Conservation (phyloP, 2,888 invertebrate species). For the Heteromurus nitidus region DNA sequence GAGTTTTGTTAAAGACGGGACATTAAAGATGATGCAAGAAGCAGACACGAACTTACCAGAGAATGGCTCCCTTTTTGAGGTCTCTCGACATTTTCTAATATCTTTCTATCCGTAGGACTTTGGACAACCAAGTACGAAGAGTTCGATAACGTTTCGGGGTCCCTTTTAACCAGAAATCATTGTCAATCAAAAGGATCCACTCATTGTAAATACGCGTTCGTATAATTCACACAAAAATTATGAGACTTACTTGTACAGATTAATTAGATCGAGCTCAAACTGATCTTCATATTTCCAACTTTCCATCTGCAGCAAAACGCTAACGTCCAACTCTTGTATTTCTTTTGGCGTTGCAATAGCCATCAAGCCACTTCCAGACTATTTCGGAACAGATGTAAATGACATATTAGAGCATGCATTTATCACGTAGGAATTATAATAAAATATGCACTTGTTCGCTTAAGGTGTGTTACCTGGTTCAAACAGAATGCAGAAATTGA, state of each 20-base stretch:
- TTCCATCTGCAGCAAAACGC: slow-evolving; percentile 90
- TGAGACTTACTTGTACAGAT: slow-evolving; percentile 79
- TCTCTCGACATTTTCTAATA: slow-evolving; percentile 77
- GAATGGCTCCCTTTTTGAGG: slow-evolving; percentile 75
- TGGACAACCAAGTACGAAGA: slow-evolving; percentile 95
- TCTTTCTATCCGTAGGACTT: slow-evolving; percentile 79
- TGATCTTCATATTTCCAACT: slow-evolving; percentile 95
- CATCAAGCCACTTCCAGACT: slow-evolving; percentile 88
- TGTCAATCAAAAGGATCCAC: not conserved
- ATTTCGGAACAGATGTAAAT: slow-evolving; percentile 42
- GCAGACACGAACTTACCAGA: slow-evolving; percentile 90
- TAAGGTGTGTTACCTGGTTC: slow-evolving; percentile 85
- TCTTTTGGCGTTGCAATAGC: slow-evolving; percentile 96
- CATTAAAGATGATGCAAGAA: too few relatives aligned
- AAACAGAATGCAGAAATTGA: slow-evolving; percentile 97
- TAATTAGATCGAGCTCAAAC: slow-evolving; percentile 96
- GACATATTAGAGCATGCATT: not conserved
- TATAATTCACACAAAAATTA: too few relatives aligned
- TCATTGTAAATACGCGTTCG: not conserved
- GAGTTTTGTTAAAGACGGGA: too few relatives aligned
- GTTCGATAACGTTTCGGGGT: slow-evolving; percentile 84
- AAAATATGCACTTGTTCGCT: too few relatives aligned
- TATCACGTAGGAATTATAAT: too few relatives aligned
- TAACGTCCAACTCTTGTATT: slow-evolving; percentile 98
- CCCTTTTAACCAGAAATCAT: slow-evolving; percentile 75